Conservation (phyloP, 2,113 vertebrate genomes). For the Brachirus orientalis region DNA sequence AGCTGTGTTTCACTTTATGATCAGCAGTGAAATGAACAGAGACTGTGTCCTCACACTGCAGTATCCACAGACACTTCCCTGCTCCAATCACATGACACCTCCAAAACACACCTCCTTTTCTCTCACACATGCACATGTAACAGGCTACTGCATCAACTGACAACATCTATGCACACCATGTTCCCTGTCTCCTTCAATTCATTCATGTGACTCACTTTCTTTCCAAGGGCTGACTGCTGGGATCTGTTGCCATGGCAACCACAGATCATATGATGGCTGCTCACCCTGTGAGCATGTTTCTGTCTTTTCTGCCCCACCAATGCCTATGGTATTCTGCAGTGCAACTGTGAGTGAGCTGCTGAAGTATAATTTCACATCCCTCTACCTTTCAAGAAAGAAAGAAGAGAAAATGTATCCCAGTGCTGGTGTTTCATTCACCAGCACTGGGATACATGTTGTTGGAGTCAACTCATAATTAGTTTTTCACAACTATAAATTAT, state of each 20-base stretch:
- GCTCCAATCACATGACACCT: slow-evolving; percentile 27
- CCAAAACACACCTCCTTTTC: background rate
- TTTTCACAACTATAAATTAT: slow-evolving; percentile 59
- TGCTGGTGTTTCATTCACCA: background rate
- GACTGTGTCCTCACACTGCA: background rate
- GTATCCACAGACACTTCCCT: slow-evolving; percentile 1
- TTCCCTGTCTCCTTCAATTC: slow-evolving; percentile 73
- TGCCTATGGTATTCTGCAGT: slow-evolving; percentile 28
- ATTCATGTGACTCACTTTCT: slow-evolving; percentile 84
- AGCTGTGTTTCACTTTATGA: background rate
- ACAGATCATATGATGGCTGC: slow-evolving; percentile 82
- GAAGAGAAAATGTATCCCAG: slow-evolving; percentile 33
- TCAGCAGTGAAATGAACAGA: background rate
- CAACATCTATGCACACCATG: slow-evolving; percentile 65
- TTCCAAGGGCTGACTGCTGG: slow-evolving; percentile 79
- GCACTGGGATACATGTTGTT: too few relatives aligned
- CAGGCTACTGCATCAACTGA: slow-evolving; percentile 21
- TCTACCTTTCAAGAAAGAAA: slow-evolving; percentile 25
- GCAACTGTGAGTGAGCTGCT: slow-evolving; percentile 45
- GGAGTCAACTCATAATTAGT: too few relatives aligned
- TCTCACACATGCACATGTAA: slow-evolving; percentile 22
- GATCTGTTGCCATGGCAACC: slow-evolving; percentile 85
- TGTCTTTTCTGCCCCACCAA: slow-evolving; percentile 7
- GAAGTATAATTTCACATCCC: slow-evolving; percentile 6
- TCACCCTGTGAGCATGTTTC: slow-evolving; percentile 60